phyloP scores from a whole-genome alignment of 2,113 vertebrate species.

The Callospermophilus lateralis region DNA sequence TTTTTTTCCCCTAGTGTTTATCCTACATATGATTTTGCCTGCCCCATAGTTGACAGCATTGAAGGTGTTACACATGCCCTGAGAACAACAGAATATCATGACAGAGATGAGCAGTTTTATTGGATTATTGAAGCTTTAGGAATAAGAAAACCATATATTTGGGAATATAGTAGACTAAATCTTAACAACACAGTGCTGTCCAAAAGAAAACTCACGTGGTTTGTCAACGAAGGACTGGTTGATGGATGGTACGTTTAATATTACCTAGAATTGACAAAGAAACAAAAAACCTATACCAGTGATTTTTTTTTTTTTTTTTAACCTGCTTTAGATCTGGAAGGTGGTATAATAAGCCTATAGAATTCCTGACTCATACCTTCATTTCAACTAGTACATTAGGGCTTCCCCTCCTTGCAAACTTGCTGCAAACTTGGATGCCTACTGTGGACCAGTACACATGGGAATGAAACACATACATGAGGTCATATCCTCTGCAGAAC shows the following conservation, averaged over 20 bases:
- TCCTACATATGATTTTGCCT: slow-evolving; percentile 98
- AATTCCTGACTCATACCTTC: neutral
- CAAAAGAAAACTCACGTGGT: slow-evolving; percentile 99
- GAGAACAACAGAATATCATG: slow-evolving; percentile 98
- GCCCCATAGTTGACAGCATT: slow-evolving; percentile 98
- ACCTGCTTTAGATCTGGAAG: neutral
- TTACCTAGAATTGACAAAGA: neutral
- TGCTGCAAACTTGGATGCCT: neutral
- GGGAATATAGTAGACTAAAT: slow-evolving; percentile 98
- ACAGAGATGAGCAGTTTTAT: slow-evolving; percentile 98
- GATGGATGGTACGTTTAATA: slow-evolving; percentile 95
- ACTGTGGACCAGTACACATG: neutral
- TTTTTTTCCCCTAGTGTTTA: slow-evolving; percentile 90
- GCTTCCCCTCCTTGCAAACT: neutral
- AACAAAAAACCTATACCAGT: accelerated
- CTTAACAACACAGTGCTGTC: slow-evolving; percentile 99
- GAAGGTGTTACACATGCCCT: slow-evolving; percentile 98
- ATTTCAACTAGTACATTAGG: neutral
- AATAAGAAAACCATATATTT: slow-evolving; percentile 96
- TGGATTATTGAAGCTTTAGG: slow-evolving; percentile 96
- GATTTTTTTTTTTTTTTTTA: neutral
- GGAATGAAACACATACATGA: neutral
- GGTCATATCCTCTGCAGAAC: neutral
- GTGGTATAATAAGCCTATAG: neutral
- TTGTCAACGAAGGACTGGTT: slow-evolving; percentile 98